phyloP scores from a whole-genome alignment of 1,140 invertebrate species.

The Drosophila melanica region DNA sequence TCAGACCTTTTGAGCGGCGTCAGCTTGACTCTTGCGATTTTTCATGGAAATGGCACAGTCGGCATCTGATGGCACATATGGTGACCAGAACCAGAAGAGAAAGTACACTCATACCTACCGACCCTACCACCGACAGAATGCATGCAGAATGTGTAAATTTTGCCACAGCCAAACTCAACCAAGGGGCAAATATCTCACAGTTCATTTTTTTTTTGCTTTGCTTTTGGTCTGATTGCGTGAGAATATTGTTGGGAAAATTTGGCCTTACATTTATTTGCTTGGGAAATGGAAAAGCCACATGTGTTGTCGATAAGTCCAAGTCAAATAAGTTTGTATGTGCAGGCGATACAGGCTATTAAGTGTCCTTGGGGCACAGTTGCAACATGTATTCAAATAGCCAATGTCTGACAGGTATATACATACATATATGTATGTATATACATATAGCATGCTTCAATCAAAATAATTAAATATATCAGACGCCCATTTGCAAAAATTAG shows the following conservation, averaged over 20 bases:
- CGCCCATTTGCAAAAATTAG: conserved; percentile 37
- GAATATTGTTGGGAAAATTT: conserved; percentile 57
- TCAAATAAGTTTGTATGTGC: background rate
- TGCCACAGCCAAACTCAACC: conserved; percentile 16
- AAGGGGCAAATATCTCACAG: conserved; percentile 16
- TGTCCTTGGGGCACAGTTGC: conserved; percentile 1
- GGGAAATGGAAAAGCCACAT: conserved; percentile 17
- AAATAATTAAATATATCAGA: conserved; percentile 40
- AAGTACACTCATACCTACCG: conserved; percentile 20
- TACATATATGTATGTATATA: too few relatives aligned
- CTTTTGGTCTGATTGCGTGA: conserved; percentile 31
- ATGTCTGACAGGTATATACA: conserved; percentile 6
- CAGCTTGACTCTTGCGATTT: conserved; percentile 71
- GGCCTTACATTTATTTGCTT: background rate
- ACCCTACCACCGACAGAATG: conserved; percentile 23
- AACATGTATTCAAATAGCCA: background rate
- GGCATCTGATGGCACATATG: conserved; percentile 60
- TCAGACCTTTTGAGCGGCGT: conserved; percentile 67
- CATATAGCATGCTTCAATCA: conserved; percentile 36
- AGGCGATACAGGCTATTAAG: background rate
- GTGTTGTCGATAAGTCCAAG: background rate
- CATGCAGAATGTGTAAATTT: conserved; percentile 61
- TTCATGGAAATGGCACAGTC: conserved; percentile 73
- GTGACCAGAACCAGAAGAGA: conserved; percentile 62
- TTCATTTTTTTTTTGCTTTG: too few relatives aligned